Conservation (phyloP, 23 tunicate genomes). For the Ciona savignyi region DNA sequence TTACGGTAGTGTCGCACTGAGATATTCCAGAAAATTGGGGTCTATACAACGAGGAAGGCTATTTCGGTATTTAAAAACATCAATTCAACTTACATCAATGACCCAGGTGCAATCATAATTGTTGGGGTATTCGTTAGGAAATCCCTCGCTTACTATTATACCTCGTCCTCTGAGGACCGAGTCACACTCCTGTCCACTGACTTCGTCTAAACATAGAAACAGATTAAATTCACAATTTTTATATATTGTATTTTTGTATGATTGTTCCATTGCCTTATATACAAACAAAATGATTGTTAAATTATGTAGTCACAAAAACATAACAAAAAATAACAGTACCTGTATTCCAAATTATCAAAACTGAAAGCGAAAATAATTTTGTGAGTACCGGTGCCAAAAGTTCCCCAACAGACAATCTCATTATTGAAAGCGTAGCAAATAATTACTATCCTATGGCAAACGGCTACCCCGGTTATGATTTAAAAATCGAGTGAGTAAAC, state of each 20-base stretch:
- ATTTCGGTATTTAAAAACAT: no score
- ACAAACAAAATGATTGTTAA: no score
- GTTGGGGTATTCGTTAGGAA: conserved; percentile 55
- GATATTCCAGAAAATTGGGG: no score
- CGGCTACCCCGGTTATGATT: background rate
- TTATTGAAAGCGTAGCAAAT: background rate
- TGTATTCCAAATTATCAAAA: background rate
- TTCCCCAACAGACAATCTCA: background rate
- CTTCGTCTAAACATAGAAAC: conserved; percentile 3
- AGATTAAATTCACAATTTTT: background rate
- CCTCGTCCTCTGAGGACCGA: conserved; percentile 48
- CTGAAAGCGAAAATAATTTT: background rate
- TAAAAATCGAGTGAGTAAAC: background rate
- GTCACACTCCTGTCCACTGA: conserved; percentile 41
- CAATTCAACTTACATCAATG: conserved; percentile 63
- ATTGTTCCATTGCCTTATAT: no score
- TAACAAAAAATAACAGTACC: background rate
- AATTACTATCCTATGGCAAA: background rate
- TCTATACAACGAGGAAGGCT: no score
- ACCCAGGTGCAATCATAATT: conserved; percentile 54
- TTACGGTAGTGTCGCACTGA: no score
- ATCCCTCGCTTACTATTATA: conserved; percentile 36
- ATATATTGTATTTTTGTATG: no score
- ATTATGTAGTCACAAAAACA: background rate
- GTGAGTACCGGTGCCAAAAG: background rate